These are phyloP conservation scores for Ceyx cyanopectus DNA, from an alignment of 2,113 vertebrate species.

Conservation along the genomic window DNA sequence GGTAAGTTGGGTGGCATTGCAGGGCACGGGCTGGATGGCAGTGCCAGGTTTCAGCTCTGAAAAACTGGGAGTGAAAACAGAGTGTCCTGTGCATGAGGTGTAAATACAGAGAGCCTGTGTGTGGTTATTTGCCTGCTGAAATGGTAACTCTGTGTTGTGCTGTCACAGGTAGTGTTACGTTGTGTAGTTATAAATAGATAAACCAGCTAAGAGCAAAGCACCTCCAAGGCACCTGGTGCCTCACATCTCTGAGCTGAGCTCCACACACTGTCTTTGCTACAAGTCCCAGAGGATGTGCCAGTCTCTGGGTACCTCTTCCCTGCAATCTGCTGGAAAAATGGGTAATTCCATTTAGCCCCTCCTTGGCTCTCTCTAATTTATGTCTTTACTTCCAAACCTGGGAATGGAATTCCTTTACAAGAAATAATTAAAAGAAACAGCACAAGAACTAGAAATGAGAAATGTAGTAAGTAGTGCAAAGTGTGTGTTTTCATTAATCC, in stretches of 20 bases:
- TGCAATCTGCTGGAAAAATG: background rate
- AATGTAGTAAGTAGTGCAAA: conserved; percentile 17
- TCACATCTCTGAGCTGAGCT: conserved; percentile 27
- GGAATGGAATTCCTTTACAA: conserved; percentile 2
- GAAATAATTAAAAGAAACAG: conserved; percentile 1
- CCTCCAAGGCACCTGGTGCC: conserved; percentile 34
- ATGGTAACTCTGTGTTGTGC: background rate
- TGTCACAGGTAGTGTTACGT: conserved; percentile 42
- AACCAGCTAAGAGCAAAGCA: conserved; percentile 30
- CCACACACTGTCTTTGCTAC: background rate
- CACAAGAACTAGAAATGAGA: conserved; percentile 30
- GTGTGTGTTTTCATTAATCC: conserved; percentile 65
- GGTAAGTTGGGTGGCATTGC: background rate
- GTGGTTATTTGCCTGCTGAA: conserved; percentile 4
- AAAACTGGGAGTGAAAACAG: background rate
- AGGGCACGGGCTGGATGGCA: background rate
- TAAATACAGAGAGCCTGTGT: background rate
- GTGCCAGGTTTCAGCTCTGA: background rate
- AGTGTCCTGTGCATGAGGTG: background rate
- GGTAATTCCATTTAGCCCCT: background rate
- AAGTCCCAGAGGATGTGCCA: background rate
- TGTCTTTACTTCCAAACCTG: background rate
- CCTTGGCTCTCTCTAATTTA: background rate
- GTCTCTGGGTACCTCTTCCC: background rate
- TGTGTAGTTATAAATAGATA: conserved; percentile 48